Evolutionary conservation across 1,140 invertebrate genomes (phyloP).

Genomic region (Idris sp.): DNA sequence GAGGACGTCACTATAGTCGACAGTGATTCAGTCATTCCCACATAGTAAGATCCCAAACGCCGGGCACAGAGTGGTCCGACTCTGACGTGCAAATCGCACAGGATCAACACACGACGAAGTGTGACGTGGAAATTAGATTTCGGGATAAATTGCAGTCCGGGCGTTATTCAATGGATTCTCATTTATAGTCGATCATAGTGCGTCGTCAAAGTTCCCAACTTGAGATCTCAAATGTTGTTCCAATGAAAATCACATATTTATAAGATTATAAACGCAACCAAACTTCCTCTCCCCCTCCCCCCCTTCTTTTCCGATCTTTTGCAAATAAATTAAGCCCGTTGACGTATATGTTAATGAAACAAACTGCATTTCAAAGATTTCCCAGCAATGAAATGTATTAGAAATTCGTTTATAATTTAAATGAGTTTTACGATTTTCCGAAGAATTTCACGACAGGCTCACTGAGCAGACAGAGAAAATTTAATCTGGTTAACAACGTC

Average conservation of each 20-base stretch:
- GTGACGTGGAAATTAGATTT: conserved; percentile 63
- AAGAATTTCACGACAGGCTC: too few species aligned
- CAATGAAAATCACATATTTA: conserved; percentile 37
- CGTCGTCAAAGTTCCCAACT: conserved; percentile 51
- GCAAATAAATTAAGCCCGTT: too few species aligned
- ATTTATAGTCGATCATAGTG: conserved; percentile 60
- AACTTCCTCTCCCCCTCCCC: too few species aligned
- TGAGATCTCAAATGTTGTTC: conserved; percentile 29
- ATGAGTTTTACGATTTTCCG: conserved; percentile 9
- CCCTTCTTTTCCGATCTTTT: too few species aligned
- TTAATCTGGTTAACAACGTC: conserved; percentile 2
- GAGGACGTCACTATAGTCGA: conserved; percentile 54
- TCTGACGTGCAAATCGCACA: conserved; percentile 56
- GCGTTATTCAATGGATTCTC: conserved; percentile 56
- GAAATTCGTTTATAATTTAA: conserved; percentile 23
- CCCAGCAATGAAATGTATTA: too few species aligned
- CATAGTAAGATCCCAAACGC: conserved; percentile 49
- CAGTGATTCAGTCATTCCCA: conserved; percentile 55
- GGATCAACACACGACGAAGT: conserved; percentile 53
- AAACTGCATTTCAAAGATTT: conserved; percentile 28
- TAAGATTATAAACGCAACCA: too few species aligned
- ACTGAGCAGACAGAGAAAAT: conserved; percentile 1
- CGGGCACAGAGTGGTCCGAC: conserved; percentile 43
- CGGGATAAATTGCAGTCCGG: conserved; percentile 49
- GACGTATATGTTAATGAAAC: conserved; percentile 25